phyloP scores from a whole-genome alignment of 2,888 invertebrate genomes.

The Himalopsyche japonica region DNA sequence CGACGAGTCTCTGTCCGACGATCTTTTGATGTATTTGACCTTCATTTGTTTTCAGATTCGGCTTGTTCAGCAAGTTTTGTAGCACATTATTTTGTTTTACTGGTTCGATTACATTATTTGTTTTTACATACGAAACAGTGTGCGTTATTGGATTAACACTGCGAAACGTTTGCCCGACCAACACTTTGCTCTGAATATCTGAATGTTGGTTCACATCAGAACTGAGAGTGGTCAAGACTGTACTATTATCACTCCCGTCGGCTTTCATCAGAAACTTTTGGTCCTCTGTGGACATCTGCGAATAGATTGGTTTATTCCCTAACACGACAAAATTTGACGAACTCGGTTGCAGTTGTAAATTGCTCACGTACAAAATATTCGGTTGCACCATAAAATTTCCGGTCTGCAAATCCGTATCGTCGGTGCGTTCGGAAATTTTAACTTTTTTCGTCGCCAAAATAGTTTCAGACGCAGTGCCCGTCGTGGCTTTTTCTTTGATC shows the following conservation, averaged over 20 bases:
- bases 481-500: constrained; percentile 60
- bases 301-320: constrained; percentile 12
- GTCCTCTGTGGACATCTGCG: background rate
- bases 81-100: constrained; percentile 27
- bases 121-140: constrained; percentile 32
- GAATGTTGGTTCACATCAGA: background rate
- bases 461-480: constrained; percentile 48
- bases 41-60: constrained; percentile 21
- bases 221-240: background rate
- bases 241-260: background rate
- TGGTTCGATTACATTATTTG: constrained; percentile 22
- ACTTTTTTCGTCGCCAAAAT: constrained; percentile 47
- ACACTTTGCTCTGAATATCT: constrained; percentile 12
- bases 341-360: constrained; percentile 52
- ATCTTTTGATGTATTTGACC: constrained; percentile 1
- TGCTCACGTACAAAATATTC: constrained; percentile 55
- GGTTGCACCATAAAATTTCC: constrained; percentile 52
- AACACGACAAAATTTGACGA: constrained; percentile 52
- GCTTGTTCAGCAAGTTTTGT: constrained; percentile 35
- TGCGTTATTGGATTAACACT: constrained; percentile 34
- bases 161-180: constrained; percentile 29
- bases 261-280: background rate
- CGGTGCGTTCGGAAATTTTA: constrained; percentile 44
- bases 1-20: constrained; percentile 8
- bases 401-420: constrained; percentile 45